Conservation (phyloP, 2,888 invertebrate species). For the Vannuccia rotundouncinata region DNA sequence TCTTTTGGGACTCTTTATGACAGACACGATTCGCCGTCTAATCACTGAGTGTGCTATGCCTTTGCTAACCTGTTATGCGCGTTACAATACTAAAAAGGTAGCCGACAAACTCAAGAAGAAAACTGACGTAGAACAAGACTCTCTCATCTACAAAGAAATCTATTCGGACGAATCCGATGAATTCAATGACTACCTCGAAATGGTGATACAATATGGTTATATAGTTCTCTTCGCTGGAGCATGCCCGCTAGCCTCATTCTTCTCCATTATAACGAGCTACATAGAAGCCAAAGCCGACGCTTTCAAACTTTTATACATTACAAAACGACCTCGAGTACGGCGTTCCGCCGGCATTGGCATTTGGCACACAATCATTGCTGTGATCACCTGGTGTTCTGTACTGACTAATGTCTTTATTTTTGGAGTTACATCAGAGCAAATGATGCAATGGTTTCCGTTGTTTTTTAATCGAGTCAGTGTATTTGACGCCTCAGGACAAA, state of each 20-base stretch:
- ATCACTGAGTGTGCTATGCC: no score
- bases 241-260: conserved; percentile 29
- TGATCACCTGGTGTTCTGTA: neutral
- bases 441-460: neutral
- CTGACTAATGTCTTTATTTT: neutral
- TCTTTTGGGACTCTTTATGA: no score
- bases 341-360: neutral
- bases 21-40: no score
- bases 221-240: no score
- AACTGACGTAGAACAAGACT: no score
- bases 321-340: neutral
- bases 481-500: neutral
- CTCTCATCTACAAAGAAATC: no score
- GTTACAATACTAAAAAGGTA: no score
- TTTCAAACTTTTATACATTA: conserved; percentile 33
- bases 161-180: no score
- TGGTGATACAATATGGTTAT: no score
- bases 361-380: neutral
- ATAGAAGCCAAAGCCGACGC: conserved; percentile 27
- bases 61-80: no score
- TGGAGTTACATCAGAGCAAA: neutral
- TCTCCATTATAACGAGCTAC: neutral
- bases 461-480: neutral
- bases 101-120: no score
- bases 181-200: no score